These are phyloP conservation scores for Nowickia ferox DNA, from an alignment of 2,888 invertebrate species.

Conservation along the genomic window DNA sequence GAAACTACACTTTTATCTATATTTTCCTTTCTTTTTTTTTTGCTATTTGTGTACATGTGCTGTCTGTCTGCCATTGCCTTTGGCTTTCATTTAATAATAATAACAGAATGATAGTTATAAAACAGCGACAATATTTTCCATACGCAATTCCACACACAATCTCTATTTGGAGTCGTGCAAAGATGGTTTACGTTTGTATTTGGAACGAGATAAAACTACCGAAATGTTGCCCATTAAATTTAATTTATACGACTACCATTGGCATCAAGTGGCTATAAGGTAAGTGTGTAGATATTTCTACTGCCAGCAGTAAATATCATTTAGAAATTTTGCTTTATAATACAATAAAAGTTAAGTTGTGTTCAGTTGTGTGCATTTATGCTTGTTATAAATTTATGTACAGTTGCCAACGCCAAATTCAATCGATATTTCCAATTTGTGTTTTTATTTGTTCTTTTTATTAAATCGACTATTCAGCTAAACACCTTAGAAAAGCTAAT, in stretches of 20 bases:
- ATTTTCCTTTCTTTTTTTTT: slow-evolving; percentile 24
- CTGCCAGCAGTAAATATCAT: slow-evolving; percentile 15
- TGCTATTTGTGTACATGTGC: background rate
- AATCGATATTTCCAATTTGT: background rate
- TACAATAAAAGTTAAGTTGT: background rate
- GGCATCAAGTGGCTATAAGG: slow-evolving; percentile 84
- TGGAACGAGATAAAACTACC: slow-evolving; percentile 82
- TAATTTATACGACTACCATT: slow-evolving; percentile 83
- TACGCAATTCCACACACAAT: slow-evolving; percentile 82
- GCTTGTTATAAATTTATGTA: slow-evolving; percentile 3
- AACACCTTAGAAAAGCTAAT: background rate
- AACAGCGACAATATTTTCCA: slow-evolving; percentile 81
- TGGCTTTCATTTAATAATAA: slow-evolving; percentile 44
- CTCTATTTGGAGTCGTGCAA: slow-evolving; percentile 81
- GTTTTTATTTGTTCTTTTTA: background rate
- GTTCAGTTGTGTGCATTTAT: background rate
- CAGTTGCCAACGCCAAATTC: slow-evolving; percentile 1
- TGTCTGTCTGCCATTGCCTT: slow-evolving; percentile 20
- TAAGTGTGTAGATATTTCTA: slow-evolving; percentile 71
- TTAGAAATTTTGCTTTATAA: background rate
- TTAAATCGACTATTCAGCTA: background rate
- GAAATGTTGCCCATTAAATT: slow-evolving; percentile 83
- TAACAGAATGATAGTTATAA: slow-evolving; percentile 75
- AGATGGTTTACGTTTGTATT: slow-evolving; percentile 81
- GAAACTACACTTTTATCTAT: slow-evolving; percentile 29